phyloP scores from a whole-genome alignment of 2,797 vertebrate species.

The Echeneis naucrates region DNA sequence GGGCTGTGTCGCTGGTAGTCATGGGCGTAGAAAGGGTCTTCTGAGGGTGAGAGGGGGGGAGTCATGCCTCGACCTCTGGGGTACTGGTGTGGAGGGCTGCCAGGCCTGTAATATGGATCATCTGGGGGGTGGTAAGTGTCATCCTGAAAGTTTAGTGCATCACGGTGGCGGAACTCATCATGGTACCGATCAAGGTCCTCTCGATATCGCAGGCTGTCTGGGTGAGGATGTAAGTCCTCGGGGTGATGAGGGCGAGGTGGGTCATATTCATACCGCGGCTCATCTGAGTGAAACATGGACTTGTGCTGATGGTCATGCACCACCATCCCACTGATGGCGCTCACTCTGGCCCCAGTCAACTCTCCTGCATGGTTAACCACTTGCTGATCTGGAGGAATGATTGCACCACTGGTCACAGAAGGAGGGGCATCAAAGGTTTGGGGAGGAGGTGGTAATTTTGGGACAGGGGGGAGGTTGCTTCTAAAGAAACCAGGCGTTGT shows the following conservation, averaged over 20 bases:
- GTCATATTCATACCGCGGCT: slow-evolving; percentile 48
- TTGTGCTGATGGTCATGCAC: slow-evolving; percentile 81
- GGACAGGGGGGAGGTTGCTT: slow-evolving; percentile 77
- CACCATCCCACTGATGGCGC: slow-evolving; percentile 67
- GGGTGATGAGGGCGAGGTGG: slow-evolving; percentile 27
- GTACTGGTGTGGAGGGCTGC: slow-evolving; percentile 67
- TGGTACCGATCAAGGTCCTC: slow-evolving; percentile 61
- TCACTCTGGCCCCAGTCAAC: neutral
- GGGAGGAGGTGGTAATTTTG: slow-evolving; percentile 79
- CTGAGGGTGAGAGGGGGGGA: slow-evolving; percentile 68
- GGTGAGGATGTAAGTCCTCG: slow-evolving; percentile 42
- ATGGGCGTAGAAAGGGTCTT: slow-evolving; percentile 68
- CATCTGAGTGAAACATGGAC: slow-evolving; percentile 59
- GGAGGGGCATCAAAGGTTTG: slow-evolving; percentile 45
- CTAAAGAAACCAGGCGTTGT: slow-evolving; percentile 66
- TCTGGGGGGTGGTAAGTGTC: slow-evolving; percentile 59
- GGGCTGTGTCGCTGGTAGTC: slow-evolving; percentile 78
- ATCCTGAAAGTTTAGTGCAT: slow-evolving; percentile 73
- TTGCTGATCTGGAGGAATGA: slow-evolving; percentile 54
- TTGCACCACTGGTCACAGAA: neutral
- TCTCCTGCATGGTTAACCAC: neutral
- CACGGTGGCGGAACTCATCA: slow-evolving; percentile 36
- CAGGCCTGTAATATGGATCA: slow-evolving; percentile 65
- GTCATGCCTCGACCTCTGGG: slow-evolving; percentile 76
- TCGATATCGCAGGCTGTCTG: slow-evolving; percentile 59